Base-by-base conservation (phyloP, 2,888 invertebrate genomes). In the Branchellion lobata region DNA sequence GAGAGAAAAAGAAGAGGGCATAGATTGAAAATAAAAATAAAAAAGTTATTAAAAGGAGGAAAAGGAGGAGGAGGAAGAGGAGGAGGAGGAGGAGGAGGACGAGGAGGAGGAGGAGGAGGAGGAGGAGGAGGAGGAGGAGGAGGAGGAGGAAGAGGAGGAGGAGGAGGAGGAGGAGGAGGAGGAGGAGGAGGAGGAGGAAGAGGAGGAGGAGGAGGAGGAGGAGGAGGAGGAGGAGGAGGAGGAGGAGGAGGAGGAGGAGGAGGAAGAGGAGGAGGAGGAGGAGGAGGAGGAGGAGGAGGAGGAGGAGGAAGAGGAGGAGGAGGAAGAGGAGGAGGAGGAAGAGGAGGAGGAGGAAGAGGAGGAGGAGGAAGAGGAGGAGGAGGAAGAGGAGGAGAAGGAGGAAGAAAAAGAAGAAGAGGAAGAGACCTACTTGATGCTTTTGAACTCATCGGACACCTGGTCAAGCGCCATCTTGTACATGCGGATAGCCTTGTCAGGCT, bases 391-490 rank as follows among this genome's bases (percentile, higher is more conserved):
- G n/a, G n/a, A n/a, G n/a, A n/a, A n/a, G n/a, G n/a, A n/a, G n/a
- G n/a, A n/a, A n/a, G n/a, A n/a, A n/a, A n/a, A n/a, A n/a, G n/a
- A n/a, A n/a, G n/a, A n/a, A n/a, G n/a, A n/a, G n/a, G n/a, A 8
- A 47, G 18, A 47, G 5, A 31, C 71, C 83, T 83, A 93, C 92
- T 96, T 92, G 84, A 96, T 90, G 88, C 94, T 94, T 87, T 95
- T 96, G 86, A 96, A 94, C 78, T 93, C 93, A 57, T 93, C 93
- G 0, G 96, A 95, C 1, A 91, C 89, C 88, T 98, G 98, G 88
- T 99, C 99, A 82, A 99, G 90, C 0, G 98, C 97, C 98, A 98
- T 99, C 84, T 97, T 91, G 86, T 96, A 99, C 90, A 96, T 92
- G 89, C 99, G 99, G 80, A 99, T 92, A 0, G 98, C 97, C 89